Percentiles rank a stretch among this genome's conserved stretches.
Conservation (phyloP, 2,797 vertebrate species). For the Neostethus bicornis region DNA sequence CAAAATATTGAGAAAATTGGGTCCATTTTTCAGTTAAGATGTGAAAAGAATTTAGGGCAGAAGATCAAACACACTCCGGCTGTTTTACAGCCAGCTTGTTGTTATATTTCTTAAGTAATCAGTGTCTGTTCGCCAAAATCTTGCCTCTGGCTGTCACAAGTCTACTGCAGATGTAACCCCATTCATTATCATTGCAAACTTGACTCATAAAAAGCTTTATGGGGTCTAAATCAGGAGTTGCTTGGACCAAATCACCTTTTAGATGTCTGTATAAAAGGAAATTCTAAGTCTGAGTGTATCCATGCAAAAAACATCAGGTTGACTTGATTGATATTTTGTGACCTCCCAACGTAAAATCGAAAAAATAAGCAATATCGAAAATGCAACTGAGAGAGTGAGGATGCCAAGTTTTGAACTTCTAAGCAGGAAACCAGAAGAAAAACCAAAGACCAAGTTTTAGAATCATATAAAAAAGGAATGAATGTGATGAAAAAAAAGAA, state of each 20-base stretch:
- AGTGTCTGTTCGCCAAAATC: conserved; percentile 46
- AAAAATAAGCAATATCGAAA: too few species aligned
- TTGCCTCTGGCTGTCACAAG: conserved; percentile 52
- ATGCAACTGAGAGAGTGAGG: too few species aligned
- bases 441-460: too few species aligned
- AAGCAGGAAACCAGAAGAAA: too few species aligned
- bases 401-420: too few species aligned
- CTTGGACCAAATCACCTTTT: conserved; percentile 21
- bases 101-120: conserved; percentile 59
- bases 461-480: too few species aligned
- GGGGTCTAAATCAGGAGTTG: conserved; percentile 36
- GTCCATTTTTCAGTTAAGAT: conserved; percentile 15
- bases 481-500: too few species aligned
- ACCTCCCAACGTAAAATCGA: neutral
- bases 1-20: conserved; percentile 18
- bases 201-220: conserved; percentile 47
- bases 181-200: conserved; percentile 57
- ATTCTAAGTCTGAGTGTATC: conserved; percentile 2
- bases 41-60: conserved; percentile 10
- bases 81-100: conserved; percentile 48
- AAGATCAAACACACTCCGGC: conserved; percentile 40
- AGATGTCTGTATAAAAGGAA: conserved; percentile 14
- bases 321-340: neutral
- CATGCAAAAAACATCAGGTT: conserved; percentile 17
- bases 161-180: conserved; percentile 56